Base-by-base conservation (phyloP, 2,888 invertebrate species). In the Phrixothrix hirtus region DNA sequence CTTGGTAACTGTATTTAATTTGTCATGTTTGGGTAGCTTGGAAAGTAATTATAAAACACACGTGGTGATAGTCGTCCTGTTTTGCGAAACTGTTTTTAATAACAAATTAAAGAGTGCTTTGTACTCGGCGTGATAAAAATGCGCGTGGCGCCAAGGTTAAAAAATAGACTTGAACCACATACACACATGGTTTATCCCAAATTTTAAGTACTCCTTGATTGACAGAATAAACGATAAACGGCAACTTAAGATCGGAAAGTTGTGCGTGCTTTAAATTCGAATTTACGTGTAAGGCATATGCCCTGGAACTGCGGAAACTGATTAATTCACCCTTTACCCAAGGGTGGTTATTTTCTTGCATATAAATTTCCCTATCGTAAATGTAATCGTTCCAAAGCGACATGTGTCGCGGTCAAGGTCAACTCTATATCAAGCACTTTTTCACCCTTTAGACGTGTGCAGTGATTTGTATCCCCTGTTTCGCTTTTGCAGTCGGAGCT, bases 391-490 rank as follows among this genome's bases (percentile, higher is more conserved):
- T 26, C 43, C 30, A 48, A 42, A 36, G 34, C 32, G 37, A 38
- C 26, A 41, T 42, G 39, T 42, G 48, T 42, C 26, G 41, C 34
- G 39, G 41, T 41, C 48, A 48, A 48, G 48, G 48, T 39, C 39
- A 38, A 15, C 34, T 9, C 29, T 46, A 15, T 32, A 39, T 47
- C 39, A 29, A 42, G 10, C 34, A 15, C 31, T 31, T 16, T 39
- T 39, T 30, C 29, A n/a, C 38, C 25, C 25, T 12, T 16, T 36
- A 16, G 34, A 43, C 35, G 37, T 35, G 35, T 46, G 38, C 39
- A 25, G 47, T 35, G 47, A 48, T 48, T 48, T 39, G 46, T 46
- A 17, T 48, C 29, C 41, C 34, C 39, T 41, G 39, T 48, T 48
- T 48, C 47, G 47, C 41, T 48, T 48, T 39, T 32, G 46, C 46